Evolutionary conservation across 1,140 invertebrate genomes (phyloP).

Genomic region (Bilobella aurantiaca): DNA sequence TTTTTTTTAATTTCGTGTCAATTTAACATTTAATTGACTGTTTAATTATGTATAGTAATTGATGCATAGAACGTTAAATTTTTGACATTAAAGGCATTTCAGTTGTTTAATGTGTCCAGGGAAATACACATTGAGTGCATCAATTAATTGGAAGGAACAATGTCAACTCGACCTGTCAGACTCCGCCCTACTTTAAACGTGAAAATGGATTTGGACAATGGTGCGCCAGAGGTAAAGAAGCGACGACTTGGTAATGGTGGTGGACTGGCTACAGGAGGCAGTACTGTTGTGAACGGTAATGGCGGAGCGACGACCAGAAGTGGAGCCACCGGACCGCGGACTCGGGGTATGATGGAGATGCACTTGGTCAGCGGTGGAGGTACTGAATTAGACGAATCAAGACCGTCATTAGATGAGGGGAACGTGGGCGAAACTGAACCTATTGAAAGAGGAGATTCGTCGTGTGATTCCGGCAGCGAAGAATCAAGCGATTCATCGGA

Average conservation of each 20-base stretch:
- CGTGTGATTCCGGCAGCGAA: slow-evolving; percentile 26
- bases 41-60: no score
- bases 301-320: background rate
- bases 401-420: background rate
- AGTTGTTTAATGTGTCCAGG: no score
- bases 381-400: background rate
- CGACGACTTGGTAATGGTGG: background rate
- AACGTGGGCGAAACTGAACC: background rate
- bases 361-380: slow-evolving; percentile 29
- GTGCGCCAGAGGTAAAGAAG: background rate
- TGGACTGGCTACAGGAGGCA: background rate
- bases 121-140: no score
- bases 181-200: slow-evolving; percentile 1
- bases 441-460: slow-evolving; percentile 10
- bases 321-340: background rate
- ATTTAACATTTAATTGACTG: no score
- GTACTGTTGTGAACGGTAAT: background rate
- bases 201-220: background rate
- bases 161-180: background rate
- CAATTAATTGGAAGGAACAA: no score
- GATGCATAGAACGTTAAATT: no score
- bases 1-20: no score
- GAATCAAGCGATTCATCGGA: slow-evolving; percentile 39
- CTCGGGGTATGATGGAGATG: slow-evolving; percentile 1
- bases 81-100: no score